Percentiles rank a stretch among this genome's conserved stretches.
These are phyloP conservation scores for Deroptyus accipitrinus DNA, from an alignment of 2,113 vertebrate species.

Conservation along the genomic window DNA sequence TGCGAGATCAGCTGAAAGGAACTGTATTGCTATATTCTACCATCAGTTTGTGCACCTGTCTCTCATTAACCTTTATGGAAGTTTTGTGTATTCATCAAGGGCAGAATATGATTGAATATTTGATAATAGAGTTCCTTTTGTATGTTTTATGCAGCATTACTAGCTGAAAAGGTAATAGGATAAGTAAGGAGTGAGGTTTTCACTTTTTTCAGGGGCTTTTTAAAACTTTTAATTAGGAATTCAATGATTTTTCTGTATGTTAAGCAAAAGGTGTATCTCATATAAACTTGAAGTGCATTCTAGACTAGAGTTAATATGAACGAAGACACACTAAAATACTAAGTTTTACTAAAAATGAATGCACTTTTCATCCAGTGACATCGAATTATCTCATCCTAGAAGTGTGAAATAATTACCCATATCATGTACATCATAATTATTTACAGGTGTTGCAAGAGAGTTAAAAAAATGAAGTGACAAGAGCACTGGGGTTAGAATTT, in stretches of 20 bases:
- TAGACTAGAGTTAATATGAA: background rate
- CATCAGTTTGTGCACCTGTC: background rate
- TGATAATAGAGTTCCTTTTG: background rate
- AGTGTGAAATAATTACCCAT: background rate
- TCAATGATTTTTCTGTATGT: background rate
- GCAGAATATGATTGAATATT: background rate
- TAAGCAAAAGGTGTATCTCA: background rate
- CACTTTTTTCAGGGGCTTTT: background rate
- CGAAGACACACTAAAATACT: background rate
- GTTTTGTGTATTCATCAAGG: conserved; percentile 17
- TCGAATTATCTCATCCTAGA: background rate
- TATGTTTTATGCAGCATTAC: background rate
- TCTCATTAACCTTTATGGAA: conserved; percentile 18
- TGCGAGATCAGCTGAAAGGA: conserved; percentile 57
- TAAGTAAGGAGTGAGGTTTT: background rate
- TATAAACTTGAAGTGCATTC: background rate
- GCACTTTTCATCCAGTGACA: background rate
- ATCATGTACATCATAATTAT: background rate
- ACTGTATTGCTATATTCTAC: background rate
- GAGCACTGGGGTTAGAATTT: background rate
- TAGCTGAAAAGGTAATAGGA: background rate
- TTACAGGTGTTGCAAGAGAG: background rate
- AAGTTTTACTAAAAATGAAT: background rate
- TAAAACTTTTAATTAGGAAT: background rate
- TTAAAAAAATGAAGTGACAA: background rate